Evolutionary conservation across 2,113 vertebrate genomes (phyloP).

Genomic region (Desmodus rotundus): DNA sequence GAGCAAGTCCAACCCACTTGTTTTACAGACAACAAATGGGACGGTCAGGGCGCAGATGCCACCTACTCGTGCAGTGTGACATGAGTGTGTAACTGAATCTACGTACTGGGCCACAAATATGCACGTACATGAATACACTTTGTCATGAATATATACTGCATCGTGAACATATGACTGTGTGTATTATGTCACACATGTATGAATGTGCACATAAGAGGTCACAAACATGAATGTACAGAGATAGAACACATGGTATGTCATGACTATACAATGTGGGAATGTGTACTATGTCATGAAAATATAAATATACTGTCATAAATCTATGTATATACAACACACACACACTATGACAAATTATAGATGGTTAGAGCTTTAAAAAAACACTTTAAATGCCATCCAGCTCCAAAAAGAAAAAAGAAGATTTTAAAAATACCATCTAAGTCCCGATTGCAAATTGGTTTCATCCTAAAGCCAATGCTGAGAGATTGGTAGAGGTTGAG

Average conservation of each 20-base stretch:
- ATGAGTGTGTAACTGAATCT: fast-evolving
- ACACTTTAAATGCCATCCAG: background rate
- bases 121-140: fast-evolving
- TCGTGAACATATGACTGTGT: background rate
- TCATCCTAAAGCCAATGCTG: background rate
- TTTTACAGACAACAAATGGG: background rate
- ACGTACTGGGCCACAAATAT: background rate
- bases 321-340: background rate
- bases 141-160: too few species aligned
- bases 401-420: too few species aligned
- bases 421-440: background rate
- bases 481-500: background rate
- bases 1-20: background rate
- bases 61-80: background rate
- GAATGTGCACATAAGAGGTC: background rate
- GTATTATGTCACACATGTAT: background rate
- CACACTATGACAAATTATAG: background rate
- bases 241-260: background rate
- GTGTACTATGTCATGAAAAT: background rate
- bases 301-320: background rate
- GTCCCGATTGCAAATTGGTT: background rate
- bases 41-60: background rate
- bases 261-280: background rate
- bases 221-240: background rate
- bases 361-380: background rate